Evolutionary conservation across 2,888 invertebrate genomes (phyloP).

Genomic region (Cantharis nigra): DNA sequence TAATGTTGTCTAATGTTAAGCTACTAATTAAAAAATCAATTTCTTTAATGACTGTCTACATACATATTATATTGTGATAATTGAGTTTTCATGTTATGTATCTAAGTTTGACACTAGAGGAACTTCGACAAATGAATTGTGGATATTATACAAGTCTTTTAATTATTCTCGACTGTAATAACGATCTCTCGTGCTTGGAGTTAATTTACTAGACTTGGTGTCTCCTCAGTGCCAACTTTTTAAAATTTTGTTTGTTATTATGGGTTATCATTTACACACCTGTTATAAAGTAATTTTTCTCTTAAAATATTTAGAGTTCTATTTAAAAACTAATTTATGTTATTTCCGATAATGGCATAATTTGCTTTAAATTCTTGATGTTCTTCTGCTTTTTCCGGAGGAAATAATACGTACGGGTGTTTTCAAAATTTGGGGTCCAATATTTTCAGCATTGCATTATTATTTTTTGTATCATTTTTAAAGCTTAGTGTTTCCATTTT

Average conservation of each 20-base stretch:
- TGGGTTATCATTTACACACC: constrained; percentile 18
- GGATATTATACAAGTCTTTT: constrained; percentile 9
- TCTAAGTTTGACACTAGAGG: constrained; percentile 10
- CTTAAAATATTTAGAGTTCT: background rate
- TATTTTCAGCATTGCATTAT: background rate
- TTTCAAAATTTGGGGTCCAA: background rate
- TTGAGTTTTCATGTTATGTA: constrained; percentile 17
- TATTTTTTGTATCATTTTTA: background rate
- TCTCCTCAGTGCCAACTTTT: constrained; percentile 9
- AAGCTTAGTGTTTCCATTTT: constrained; percentile 30
- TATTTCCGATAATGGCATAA: background rate
- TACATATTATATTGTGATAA: constrained; percentile 8
- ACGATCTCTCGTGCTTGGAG: constrained; percentile 13
- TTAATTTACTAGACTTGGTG: constrained; percentile 11
- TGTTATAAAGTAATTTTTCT: constrained; percentile 2
- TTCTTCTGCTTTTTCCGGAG: no score
- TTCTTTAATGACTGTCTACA: background rate
- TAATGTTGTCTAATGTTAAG: background rate
- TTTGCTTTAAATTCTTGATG: background rate
- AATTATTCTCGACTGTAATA: constrained; percentile 18
- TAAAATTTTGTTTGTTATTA: background rate
- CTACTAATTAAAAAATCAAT: background rate
- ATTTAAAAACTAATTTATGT: background rate
- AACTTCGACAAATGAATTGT: constrained; percentile 10
- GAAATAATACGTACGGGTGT: no score